Conservation (phyloP, 2,797 vertebrate species). For the Ispidina lecontei region DNA sequence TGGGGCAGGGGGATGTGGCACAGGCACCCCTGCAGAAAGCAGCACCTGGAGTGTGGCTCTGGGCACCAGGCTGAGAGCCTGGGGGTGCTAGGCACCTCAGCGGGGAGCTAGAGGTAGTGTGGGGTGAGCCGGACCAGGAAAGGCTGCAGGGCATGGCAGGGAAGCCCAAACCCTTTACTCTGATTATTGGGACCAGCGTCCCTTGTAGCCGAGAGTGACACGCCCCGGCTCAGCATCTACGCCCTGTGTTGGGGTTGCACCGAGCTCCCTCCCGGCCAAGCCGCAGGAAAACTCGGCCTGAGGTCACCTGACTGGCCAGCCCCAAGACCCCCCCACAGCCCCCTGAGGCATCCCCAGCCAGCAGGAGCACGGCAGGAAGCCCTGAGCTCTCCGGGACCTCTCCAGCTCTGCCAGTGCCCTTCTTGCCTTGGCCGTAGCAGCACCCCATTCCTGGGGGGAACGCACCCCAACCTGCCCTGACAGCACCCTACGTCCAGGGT, state of each 20-base stretch:
- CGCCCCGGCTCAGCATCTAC: fast-evolving
- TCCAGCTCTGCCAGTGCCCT: background rate
- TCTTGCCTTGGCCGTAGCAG: background rate
- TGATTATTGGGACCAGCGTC: fast-evolving
- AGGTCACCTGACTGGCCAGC: background rate
- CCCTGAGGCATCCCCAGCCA: background rate
- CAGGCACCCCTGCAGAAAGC: background rate
- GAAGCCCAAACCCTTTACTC: background rate
- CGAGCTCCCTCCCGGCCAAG: fast-evolving
- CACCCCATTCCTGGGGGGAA: background rate
- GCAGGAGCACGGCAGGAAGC: fast-evolving
- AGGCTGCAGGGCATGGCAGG: background rate
- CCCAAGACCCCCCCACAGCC: background rate
- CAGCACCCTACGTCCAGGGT: background rate
- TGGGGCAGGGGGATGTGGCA: fast-evolving
- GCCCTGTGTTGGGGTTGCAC: fast-evolving
- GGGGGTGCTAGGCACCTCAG: fast-evolving
- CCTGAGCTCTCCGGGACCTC: background rate
- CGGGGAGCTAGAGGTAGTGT: fast-evolving
- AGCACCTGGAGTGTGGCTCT: background rate
- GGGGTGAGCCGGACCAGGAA: background rate
- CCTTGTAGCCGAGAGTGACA: fast-evolving
- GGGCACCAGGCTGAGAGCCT: background rate
- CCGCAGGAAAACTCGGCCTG: fast-evolving
- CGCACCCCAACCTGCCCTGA: background rate